These are phyloP conservation scores for Cotesia vestalis DNA, from an alignment of 1,140 invertebrate species.

Conservation along the genomic window DNA sequence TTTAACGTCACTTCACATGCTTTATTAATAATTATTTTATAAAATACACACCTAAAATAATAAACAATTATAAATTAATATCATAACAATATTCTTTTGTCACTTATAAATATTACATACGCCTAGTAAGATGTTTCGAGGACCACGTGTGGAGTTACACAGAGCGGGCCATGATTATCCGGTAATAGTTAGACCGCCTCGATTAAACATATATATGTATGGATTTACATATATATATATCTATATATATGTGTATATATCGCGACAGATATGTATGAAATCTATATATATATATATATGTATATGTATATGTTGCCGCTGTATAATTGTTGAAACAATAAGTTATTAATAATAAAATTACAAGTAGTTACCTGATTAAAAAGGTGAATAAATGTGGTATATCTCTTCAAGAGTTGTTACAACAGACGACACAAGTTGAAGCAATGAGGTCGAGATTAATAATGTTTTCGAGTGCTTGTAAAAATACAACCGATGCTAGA, in stretches of 20 bases:
- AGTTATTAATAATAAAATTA: slow-evolving; percentile 42
- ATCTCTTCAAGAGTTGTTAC: slow-evolving; percentile 28
- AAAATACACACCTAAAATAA: slow-evolving; percentile 3
- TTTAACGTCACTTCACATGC: not conserved
- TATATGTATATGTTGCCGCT: slow-evolving; percentile 7
- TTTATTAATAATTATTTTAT: not conserved
- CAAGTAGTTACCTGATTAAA: slow-evolving; percentile 24
- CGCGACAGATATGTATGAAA: too few relatives aligned
- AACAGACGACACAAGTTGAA: slow-evolving; percentile 39
- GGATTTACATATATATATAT: too few relatives aligned
- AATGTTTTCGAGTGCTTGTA: slow-evolving; percentile 45
- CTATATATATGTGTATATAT: too few relatives aligned
- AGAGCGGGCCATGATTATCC: slow-evolving; percentile 36
- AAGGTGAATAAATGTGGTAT: too few relatives aligned
- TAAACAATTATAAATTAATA: not conserved
- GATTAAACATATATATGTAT: not conserved
- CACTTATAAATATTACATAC: not conserved
- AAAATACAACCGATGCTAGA: slow-evolving; percentile 54
- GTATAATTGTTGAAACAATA: not conserved
- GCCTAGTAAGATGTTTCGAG: slow-evolving; percentile 5
- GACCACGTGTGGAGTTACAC: slow-evolving; percentile 52
- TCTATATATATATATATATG: too few relatives aligned
- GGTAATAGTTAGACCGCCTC: slow-evolving; percentile 11
- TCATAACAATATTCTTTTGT: not conserved
- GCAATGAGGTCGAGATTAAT: slow-evolving; percentile 48